Conservation (phyloP, 2,797 vertebrate genomes). For the Steatocranus sp. region DNA sequence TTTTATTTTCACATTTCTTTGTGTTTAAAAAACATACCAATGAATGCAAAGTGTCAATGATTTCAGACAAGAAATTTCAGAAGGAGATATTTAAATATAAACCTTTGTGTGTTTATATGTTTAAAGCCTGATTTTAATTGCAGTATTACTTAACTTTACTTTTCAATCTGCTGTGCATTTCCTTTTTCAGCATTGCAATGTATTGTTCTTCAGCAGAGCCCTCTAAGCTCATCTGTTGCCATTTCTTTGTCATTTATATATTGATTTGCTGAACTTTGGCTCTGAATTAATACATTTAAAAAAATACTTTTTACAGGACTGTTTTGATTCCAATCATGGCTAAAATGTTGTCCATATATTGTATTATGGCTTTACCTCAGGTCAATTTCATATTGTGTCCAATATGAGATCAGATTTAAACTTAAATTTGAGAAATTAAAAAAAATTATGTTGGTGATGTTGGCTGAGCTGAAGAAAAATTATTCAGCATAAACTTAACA, state of each 20-base stretch:
- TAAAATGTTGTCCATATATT: not conserved
- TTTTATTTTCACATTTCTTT: accelerated
- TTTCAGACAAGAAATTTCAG: not conserved
- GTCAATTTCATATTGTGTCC: too few species aligned
- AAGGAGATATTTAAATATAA: accelerated
- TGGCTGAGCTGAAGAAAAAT: not conserved
- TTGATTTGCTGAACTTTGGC: not conserved
- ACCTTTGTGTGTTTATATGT: not conserved
- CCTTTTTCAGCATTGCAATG: accelerated
- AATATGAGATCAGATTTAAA: not conserved
- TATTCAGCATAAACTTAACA: accelerated
- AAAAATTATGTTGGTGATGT: too few species aligned
- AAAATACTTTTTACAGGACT: not conserved
- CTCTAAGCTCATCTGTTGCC: not conserved
- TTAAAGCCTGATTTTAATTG: not conserved
- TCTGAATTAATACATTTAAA: not conserved
- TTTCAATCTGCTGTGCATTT: not conserved
- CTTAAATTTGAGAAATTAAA: not conserved
- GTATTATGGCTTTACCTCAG: accelerated
- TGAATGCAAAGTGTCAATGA: not conserved
- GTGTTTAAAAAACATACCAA: not conserved
- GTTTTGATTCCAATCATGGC: not conserved
- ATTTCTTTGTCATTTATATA: not conserved
- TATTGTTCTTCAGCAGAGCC: accelerated
- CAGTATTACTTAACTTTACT: not conserved